phyloP scores from a whole-genome alignment of 1,140 invertebrate genomes.

The Cheumatopsyche charites region DNA sequence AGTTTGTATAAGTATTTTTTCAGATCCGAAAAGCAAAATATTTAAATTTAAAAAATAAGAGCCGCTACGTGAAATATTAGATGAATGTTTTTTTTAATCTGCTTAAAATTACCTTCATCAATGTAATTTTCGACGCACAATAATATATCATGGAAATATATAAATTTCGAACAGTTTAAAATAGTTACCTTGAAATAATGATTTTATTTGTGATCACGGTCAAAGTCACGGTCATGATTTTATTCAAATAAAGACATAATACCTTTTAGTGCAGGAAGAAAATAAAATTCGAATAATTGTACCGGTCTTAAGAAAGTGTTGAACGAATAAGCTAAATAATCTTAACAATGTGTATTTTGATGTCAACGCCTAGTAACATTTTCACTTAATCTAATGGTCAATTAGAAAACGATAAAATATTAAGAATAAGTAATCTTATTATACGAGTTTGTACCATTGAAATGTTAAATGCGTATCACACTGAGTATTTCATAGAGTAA shows the following conservation, averaged over 20 bases:
- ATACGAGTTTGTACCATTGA: constrained; percentile 19
- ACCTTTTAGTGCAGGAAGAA: no score
- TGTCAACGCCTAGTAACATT: neutral
- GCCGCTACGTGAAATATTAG: constrained; percentile 1
- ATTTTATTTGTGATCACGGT: no score
- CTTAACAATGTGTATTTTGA: neutral
- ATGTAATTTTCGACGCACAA: constrained; percentile 32
- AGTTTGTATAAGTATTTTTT: no score
- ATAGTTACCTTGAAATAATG: constrained; percentile 32
- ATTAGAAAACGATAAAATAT: constrained; percentile 13
- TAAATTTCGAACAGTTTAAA: constrained; percentile 1
- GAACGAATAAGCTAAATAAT: neutral
- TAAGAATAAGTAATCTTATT: constrained; percentile 8
- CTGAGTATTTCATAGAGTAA: neutral
- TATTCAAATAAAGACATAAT: no score
- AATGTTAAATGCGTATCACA: neutral
- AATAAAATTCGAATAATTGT: neutral
- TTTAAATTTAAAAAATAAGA: no score
- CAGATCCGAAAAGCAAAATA: no score
- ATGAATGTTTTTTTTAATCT: constrained; percentile 17
- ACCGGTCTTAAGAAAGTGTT: constrained; percentile 7
- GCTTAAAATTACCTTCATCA: constrained; percentile 15
- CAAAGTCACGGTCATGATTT: constrained; percentile 8
- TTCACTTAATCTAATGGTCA: neutral
- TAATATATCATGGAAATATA: constrained; percentile 22